These are phyloP conservation scores for Hoplostethus atlanticus DNA, from an alignment of 2,797 vertebrate genomes.

Conservation along the genomic window DNA sequence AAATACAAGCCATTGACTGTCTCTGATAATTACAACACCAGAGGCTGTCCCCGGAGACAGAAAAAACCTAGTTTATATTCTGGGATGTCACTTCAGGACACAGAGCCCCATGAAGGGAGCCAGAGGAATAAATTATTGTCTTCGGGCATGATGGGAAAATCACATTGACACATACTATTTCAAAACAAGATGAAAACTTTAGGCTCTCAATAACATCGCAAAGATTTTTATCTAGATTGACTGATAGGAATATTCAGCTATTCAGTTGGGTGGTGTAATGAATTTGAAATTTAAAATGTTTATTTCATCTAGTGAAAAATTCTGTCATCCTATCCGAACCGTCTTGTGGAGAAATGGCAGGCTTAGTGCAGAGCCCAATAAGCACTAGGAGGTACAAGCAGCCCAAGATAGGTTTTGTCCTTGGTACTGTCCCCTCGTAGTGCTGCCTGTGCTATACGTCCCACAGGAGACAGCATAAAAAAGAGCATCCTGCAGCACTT, in stretches of 20 bases:
- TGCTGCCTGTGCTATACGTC: slow-evolving; percentile 69
- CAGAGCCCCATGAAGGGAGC: background rate
- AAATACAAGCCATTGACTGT: slow-evolving; percentile 41
- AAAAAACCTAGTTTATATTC: slow-evolving; percentile 40
- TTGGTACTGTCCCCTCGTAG: slow-evolving; percentile 75
- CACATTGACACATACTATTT: background rate
- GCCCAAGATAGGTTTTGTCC: slow-evolving; percentile 75
- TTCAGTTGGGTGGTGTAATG: background rate
- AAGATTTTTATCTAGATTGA: background rate
- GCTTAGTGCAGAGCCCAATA: slow-evolving; percentile 35
- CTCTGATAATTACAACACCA: slow-evolving; percentile 36
- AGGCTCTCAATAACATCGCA: background rate
- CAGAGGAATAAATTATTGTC: slow-evolving; percentile 32
- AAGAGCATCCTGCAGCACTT: slow-evolving; percentile 82
- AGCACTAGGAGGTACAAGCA: slow-evolving; percentile 45
- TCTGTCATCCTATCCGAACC: slow-evolving; percentile 15
- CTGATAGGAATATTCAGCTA: background rate
- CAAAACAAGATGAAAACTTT: background rate
- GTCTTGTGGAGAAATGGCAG: background rate
- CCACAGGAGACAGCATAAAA: slow-evolving; percentile 72
- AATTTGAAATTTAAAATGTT: slow-evolving; percentile 15
- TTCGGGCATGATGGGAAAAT: slow-evolving; percentile 30
- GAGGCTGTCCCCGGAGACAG: slow-evolving; percentile 18
- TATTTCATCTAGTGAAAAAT: slow-evolving; percentile 18
- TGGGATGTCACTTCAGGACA: slow-evolving; percentile 43